These are phyloP conservation scores for Champsocephalus esox DNA, from an alignment of 2,797 vertebrate species.

Conservation along the genomic window DNA sequence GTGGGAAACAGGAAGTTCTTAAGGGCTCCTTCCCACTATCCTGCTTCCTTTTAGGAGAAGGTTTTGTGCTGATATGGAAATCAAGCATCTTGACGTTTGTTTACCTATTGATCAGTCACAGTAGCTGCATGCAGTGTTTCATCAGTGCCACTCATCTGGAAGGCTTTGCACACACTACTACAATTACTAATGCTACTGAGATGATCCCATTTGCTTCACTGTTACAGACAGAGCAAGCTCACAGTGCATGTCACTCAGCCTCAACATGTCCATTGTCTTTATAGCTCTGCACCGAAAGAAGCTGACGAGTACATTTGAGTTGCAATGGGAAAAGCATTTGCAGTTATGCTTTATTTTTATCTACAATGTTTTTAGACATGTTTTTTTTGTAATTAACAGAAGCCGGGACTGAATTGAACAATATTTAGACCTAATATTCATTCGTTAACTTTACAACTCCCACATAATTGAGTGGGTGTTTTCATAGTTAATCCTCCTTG, in stretches of 20 bases:
- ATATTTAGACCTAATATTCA: not conserved
- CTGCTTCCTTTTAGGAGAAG: not conserved
- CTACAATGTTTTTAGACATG: no score
- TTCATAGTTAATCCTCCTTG: not conserved
- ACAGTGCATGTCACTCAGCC: not conserved
- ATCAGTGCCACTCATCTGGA: slow-evolving; percentile 24
- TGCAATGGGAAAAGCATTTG: not conserved
- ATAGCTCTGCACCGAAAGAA: not conserved
- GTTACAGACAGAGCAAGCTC: not conserved
- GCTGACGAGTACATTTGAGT: not conserved
- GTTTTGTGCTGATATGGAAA: slow-evolving; percentile 31
- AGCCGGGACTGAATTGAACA: not conserved
- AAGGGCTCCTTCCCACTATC: not conserved
- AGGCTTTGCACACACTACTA: slow-evolving; percentile 6
- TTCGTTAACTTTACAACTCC: not conserved
- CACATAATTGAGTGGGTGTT: not conserved
- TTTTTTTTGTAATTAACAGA: not conserved
- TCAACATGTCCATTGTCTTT: not conserved
- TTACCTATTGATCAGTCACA: slow-evolving; percentile 28
- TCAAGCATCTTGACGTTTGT: slow-evolving; percentile 35
- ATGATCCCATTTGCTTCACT: slow-evolving; percentile 10
- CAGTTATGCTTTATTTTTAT: not conserved
- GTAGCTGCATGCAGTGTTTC: slow-evolving; percentile 10
- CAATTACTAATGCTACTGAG: not conserved
- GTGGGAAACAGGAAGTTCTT: slow-evolving; percentile 18